Evolutionary conservation across 2,888 invertebrate genomes (phyloP), one percentile per base, ranked within the genome.

Genomic region (Hirudinaria manillensis): DNA sequence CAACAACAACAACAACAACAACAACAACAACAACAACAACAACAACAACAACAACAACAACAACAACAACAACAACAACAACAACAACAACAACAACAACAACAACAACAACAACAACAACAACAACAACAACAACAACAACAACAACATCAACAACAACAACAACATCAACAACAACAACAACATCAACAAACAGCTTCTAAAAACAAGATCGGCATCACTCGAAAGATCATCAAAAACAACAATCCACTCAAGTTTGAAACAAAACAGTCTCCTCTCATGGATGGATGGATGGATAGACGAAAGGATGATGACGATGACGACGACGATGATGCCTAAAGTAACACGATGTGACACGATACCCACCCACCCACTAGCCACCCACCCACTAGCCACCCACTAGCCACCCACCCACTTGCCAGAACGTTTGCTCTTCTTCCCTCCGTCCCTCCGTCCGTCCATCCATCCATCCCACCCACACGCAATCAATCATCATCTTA

Each of bases 221-320:
- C 65, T 73, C 38, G 29, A 66, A 27, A 73, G 65, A 27, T 32
- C 65, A 27, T 27, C 65, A 27, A 73, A 66, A 16, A 70, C 34
- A n/a, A 70, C 65, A 24, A 72, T 72, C 32, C 65, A 32, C 38
- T 66, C 65, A 27, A 73, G 65, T 36, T 70, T 73, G 27, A 73
- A 66, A 27, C 65, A 66, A 27, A 73, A 66, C 38, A 73, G 65
- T 66, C 36, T 27, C 65, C 36, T 34, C 27, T 66, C 36, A 73
- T 27, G 19, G 61, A 70, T 24, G 16, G n/a, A 21, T 19, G n/a
- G n/a, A n/a, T n/a, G n/a, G n/a, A n/a, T n/a, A n/a, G n/a, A n/a
- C n/a, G n/a, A n/a, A n/a, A n/a, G n/a, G n/a, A n/a, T n/a, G n/a
- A n/a, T n/a, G n/a, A n/a, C n/a, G n/a, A n/a, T n/a, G n/a, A n/a